A percentile compares a stretch with the other conserved stretches of the same genome.
phyloP scores from a whole-genome alignment of 2,113 vertebrate genomes.

The Ploceus nigricollis region DNA sequence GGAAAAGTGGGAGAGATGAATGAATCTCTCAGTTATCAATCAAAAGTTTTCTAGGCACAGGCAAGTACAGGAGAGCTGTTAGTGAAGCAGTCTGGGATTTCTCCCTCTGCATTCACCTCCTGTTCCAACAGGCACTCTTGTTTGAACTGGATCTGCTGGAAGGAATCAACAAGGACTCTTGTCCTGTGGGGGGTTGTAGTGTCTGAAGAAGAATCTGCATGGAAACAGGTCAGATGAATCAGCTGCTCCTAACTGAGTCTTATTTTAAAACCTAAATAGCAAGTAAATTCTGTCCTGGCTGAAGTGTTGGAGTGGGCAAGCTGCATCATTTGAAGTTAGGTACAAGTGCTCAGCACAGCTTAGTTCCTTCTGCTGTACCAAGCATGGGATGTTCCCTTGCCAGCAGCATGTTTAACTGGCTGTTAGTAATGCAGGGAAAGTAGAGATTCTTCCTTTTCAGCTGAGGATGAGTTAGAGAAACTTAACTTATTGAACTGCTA shows the following conservation, averaged over 20 bases:
- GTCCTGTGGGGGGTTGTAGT: neutral
- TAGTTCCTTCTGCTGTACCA: neutral
- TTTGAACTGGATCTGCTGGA: neutral
- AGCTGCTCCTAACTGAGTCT: neutral
- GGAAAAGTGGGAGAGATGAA: neutral
- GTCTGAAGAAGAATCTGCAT: neutral
- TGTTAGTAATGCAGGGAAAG: neutral
- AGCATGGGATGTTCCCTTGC: neutral
- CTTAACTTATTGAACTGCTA: neutral
- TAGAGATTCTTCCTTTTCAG: neutral
- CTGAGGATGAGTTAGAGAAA: neutral
- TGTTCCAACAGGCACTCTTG: neutral
- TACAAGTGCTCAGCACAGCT: neutral
- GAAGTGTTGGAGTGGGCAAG: neutral
- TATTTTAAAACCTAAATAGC: neutral
- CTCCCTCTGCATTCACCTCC: neutral
- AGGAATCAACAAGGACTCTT: neutral
- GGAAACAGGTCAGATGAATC: neutral
- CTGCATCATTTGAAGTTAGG: neutral
- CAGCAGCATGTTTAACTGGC: neutral
- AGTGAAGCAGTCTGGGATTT: neutral
- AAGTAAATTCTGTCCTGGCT: neutral
- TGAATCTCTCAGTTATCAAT: conserved; percentile 7
- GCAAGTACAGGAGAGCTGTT: neutral
- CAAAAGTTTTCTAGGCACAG: conserved; percentile 6